phyloP scores from a whole-genome alignment of 1,140 invertebrate species.

The Plutomurus gul region DNA sequence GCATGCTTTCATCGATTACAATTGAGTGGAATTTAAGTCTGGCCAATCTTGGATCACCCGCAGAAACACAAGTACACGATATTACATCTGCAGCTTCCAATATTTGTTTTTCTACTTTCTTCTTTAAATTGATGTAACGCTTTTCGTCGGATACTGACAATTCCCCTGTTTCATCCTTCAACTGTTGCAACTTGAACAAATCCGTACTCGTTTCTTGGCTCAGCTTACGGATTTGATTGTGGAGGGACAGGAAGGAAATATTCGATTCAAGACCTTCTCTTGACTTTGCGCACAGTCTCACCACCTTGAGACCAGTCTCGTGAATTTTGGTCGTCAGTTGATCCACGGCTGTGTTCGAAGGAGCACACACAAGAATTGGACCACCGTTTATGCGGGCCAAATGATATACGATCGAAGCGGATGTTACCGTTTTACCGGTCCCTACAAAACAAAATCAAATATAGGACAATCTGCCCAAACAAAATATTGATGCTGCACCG shows the following conservation, averaged over 20 bases:
- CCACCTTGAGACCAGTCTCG: conserved; percentile 93
- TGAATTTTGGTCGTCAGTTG: conserved; percentile 99
- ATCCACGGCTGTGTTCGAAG: conserved; percentile 98
- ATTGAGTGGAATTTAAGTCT: conserved; percentile 96
- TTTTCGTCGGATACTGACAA: conserved; percentile 92
- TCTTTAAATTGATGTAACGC: conserved; percentile 87
- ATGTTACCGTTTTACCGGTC: conserved; percentile 99
- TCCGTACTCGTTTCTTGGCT: conserved; percentile 73
- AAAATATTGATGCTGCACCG: neutral
- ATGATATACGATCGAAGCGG: conserved; percentile 98
- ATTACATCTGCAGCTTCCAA: conserved; percentile 97
- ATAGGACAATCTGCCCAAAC: neutral
- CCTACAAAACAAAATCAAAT: conserved; percentile 65
- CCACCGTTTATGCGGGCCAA: conserved; percentile 88
- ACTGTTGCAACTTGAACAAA: conserved; percentile 93
- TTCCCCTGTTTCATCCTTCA: conserved; percentile 97
- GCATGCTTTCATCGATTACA: conserved; percentile 92
- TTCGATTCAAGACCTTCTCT: conserved; percentile 97
- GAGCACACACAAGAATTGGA: conserved; percentile 96
- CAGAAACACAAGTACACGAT: conserved; percentile 98
- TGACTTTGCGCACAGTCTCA: conserved; percentile 95
- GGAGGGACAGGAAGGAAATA: conserved; percentile 93
- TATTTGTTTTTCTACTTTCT: conserved; percentile 87
- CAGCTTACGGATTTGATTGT: conserved; percentile 96
- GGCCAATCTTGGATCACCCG: conserved; percentile 89